Evolutionary conservation across 2,113 vertebrate genomes (phyloP).

Genomic region (Grallaria varia): DNA sequence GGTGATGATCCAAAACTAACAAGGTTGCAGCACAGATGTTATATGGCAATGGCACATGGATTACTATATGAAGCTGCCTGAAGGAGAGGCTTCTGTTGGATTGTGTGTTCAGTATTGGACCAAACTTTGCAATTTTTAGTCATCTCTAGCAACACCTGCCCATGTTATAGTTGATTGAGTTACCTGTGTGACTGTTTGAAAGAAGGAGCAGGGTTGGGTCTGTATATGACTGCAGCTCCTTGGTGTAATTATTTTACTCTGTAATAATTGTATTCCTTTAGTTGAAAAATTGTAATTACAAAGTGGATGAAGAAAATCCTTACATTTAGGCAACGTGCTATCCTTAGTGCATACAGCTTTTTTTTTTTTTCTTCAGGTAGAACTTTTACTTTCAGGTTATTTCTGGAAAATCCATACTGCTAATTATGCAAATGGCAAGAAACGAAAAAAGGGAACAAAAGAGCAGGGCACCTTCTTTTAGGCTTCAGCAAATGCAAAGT

Average conservation of each 20-base stretch:
- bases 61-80: background rate
- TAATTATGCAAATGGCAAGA: conserved; percentile 45
- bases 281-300: background rate
- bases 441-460: background rate
- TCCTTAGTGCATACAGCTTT: background rate
- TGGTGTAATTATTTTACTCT: background rate
- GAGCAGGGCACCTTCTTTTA: conserved; percentile 14
- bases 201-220: background rate
- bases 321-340: background rate
- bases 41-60: background rate
- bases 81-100: background rate
- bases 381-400: conserved; percentile 54
- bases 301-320: conserved; percentile 12
- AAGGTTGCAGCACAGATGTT: background rate
- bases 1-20: background rate
- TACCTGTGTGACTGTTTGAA: background rate
- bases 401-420: conserved; percentile 16
- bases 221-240: background rate
- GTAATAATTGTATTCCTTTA: background rate
- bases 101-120: background rate
- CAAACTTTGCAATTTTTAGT: background rate
- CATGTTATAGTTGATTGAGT: background rate
- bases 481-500: conserved; percentile 15
- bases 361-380: background rate
- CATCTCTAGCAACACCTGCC: background rate